Evolutionary conservation across 2,113 vertebrate species (phyloP).

Genomic region (Chaetops frenatus): DNA sequence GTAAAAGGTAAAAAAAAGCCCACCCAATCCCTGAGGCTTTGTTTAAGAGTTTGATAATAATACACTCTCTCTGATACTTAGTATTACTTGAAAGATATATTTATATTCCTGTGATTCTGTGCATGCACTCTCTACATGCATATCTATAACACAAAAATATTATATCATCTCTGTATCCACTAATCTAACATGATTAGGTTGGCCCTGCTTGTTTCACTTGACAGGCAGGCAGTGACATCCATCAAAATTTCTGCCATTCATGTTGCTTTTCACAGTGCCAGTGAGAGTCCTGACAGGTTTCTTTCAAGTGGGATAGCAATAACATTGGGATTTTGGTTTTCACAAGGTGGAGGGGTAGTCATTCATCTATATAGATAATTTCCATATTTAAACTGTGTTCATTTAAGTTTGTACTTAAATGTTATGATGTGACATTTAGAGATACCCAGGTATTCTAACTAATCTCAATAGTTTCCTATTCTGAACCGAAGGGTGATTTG

Average conservation of each 20-base stretch:
- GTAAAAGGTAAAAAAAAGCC: not conserved
- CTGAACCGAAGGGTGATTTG: not conserved
- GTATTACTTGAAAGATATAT: not conserved
- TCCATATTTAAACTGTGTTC: not conserved
- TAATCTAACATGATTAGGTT: slow-evolving; percentile 64
- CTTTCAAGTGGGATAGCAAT: slow-evolving; percentile 7
- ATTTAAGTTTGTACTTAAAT: not conserved
- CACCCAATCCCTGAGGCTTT: not conserved
- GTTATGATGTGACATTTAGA: no score
- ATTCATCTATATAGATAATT: not conserved
- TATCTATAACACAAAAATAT: slow-evolving; percentile 50
- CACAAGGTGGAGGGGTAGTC: not conserved
- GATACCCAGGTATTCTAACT: not conserved
- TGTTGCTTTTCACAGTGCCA: slow-evolving; percentile 11
- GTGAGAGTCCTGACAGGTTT: slow-evolving; percentile 46
- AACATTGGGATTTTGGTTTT: not conserved
- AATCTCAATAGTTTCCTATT: not conserved
- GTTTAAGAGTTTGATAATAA: not conserved
- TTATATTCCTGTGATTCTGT: slow-evolving; percentile 7
- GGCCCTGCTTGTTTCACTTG: slow-evolving; percentile 59
- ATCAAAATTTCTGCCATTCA: slow-evolving; percentile 65
- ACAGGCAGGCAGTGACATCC: slow-evolving; percentile 65
- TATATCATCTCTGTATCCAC: not conserved
- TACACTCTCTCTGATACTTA: not conserved
- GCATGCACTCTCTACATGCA: not conserved